Conservation (phyloP, 37 sponge, comb jelly and placozoan genomes). For the Tethya wilhelma region DNA sequence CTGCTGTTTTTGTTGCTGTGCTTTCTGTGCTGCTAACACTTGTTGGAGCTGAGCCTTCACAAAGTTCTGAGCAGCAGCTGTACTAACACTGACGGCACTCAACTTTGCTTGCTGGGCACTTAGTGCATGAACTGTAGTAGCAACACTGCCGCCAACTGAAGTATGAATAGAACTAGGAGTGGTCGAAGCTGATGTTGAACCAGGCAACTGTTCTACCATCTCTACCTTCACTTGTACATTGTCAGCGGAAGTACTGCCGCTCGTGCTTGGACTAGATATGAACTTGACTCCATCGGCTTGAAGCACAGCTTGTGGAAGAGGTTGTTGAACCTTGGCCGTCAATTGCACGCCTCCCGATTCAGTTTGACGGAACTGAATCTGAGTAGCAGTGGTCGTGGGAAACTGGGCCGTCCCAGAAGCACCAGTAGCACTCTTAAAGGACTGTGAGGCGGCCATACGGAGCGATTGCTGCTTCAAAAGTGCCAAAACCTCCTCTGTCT, state of each 20-base stretch:
- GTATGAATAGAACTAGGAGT: background rate
- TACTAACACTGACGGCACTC: background rate
- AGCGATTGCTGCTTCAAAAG: conserved; percentile 70
- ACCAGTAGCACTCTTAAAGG: background rate
- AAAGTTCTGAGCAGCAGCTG: background rate
- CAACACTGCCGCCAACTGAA: no score
- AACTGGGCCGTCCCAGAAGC: conserved; percentile 2
- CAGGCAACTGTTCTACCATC: background rate
- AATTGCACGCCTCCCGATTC: background rate
- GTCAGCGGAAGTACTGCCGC: background rate
- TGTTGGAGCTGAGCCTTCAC: background rate
- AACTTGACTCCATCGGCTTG: background rate
- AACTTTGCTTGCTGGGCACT: no score
- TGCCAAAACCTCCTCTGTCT: conserved; percentile 72
- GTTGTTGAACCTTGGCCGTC: background rate
- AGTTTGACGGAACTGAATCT: background rate
- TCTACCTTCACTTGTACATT: conserved; percentile 16
- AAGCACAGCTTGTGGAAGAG: background rate
- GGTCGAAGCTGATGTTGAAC: background rate
- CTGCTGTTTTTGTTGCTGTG: no score
- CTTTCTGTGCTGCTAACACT: no score
- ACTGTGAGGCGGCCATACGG: conserved; percentile 42
- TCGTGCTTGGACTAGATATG: background rate
- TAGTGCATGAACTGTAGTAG: no score
- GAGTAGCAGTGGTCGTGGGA: background rate